Base-by-base conservation (phyloP, 1,140 invertebrate species). In the Acyrthosiphon pisum region DNA sequence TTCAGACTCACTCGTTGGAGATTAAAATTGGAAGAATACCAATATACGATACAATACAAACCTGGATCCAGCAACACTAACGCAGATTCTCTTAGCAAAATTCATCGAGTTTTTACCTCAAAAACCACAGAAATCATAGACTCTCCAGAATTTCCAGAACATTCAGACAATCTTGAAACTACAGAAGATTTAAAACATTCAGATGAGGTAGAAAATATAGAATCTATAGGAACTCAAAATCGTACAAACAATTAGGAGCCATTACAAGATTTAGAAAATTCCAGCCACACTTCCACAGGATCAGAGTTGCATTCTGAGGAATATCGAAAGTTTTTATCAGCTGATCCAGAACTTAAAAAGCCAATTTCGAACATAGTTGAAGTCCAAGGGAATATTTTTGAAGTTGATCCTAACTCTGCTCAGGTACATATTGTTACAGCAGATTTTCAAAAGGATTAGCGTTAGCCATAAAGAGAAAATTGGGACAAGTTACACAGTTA, bases 11-110 rank as follows among this genome's bases (percentile, higher is more conserved):
- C 53, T 22, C 53, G 14, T 22, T 56, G 53, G 53, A 1, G 23
- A 2, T 26, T 56, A 6, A 56, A 56, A 56, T 26, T 56, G 1
- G 53, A 56, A 4, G 53, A 56, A n/a, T 76, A 95, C 94, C 94
- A 95, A 44, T 95, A 95, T 94, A 94, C 95, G 60, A 95, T 96
- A 30, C 93, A 94, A 35, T 95, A 96, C 93, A 95, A 95, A 94
- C 91, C 94, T 86, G 95, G 95, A 8, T 94, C 94, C 9, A 46
- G 44, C 44, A 46, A 46, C 6, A 46, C 44, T 46, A 46, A 46
- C 93, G 95, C 94, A 2, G 95, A 93, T 41, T 48, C 60, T 18
- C n/a, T 46, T 46, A 90, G 86, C 11, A n/a, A 89, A 23, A 90
- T 93, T 84, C 20, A 56, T 3, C 9, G 18, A 41, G 37, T 91